These are phyloP conservation scores for Pinctada fucata DNA, from an alignment of 2,888 invertebrate genomes.

Conservation along the genomic window DNA sequence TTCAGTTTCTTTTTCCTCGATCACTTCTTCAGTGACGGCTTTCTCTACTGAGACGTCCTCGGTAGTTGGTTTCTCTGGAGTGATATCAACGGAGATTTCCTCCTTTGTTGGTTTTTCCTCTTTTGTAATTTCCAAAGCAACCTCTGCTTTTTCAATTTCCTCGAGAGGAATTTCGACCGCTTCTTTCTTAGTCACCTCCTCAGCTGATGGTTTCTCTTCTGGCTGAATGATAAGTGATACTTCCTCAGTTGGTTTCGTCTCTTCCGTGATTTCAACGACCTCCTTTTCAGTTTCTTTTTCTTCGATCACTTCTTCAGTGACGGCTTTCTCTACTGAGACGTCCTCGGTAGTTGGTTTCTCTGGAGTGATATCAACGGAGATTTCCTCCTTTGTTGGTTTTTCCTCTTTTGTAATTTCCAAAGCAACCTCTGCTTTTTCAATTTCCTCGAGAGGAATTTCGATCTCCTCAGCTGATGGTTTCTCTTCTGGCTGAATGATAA, in stretches of 20 bases:
- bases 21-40: slow-evolving; percentile 10
- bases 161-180: slow-evolving; percentile 3
- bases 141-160: slow-evolving; percentile 12
- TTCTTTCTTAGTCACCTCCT: slow-evolving; percentile 17
- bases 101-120: slow-evolving; percentile 23
- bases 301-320: neutral
- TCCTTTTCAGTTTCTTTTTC: slow-evolving; percentile 21
- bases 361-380: slow-evolving; percentile 11
- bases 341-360: slow-evolving; percentile 42
- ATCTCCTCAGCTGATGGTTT: slow-evolving; percentile 1
- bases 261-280: slow-evolving; percentile 18
- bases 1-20: slow-evolving; percentile 2
- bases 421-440: slow-evolving; percentile 7
- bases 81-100: slow-evolving; percentile 18
- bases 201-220: slow-evolving; percentile 8
- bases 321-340: slow-evolving; percentile 24
- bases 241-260: slow-evolving; percentile 1
- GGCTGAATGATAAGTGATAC: neutral
- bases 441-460: neutral
- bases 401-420: slow-evolving; percentile 36
- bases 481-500: slow-evolving; percentile 9
- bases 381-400: slow-evolving; percentile 44
- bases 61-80: slow-evolving; percentile 15
- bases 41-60: slow-evolving; percentile 21
- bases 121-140: slow-evolving; percentile 11